Percentiles rank a stretch among this genome's conserved stretches.
These are phyloP conservation scores for Drosophila varians DNA, from an alignment of 1,140 invertebrate genomes.

Conservation along the genomic window DNA sequence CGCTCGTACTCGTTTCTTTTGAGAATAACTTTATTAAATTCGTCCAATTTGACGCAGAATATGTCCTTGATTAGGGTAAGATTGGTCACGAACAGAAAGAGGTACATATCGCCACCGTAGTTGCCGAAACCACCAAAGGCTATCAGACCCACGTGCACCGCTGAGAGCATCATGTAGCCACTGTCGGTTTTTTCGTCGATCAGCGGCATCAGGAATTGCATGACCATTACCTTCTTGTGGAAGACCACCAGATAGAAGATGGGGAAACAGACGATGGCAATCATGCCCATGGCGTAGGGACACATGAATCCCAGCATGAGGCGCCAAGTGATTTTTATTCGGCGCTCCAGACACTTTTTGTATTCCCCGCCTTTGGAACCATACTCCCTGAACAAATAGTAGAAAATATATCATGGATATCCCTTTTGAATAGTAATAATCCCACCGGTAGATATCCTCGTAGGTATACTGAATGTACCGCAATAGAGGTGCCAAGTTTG, in stretches of 20 bases:
- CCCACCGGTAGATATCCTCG: slow-evolving; percentile 41
- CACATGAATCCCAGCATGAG: slow-evolving; percentile 32
- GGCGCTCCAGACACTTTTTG: slow-evolving; percentile 26
- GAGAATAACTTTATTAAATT: slow-evolving; percentile 43
- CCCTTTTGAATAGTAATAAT: not conserved
- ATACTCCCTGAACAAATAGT: slow-evolving; percentile 26
- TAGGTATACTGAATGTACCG: slow-evolving; percentile 34
- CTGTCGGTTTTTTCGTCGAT: slow-evolving; percentile 36
- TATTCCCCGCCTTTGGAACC: slow-evolving; percentile 41
- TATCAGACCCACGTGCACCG: slow-evolving; percentile 25
- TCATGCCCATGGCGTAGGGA: not conserved
- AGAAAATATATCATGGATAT: not conserved
- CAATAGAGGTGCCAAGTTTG: slow-evolving; percentile 1
- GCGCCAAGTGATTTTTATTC: slow-evolving; percentile 43
- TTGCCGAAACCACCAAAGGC: slow-evolving; percentile 56
- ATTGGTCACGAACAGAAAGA: slow-evolving; percentile 57
- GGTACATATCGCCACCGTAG: slow-evolving; percentile 66
- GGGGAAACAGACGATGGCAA: slow-evolving; percentile 26
- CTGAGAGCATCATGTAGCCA: slow-evolving; percentile 40
- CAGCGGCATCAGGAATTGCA: slow-evolving; percentile 62
- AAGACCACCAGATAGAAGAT: slow-evolving; percentile 31
- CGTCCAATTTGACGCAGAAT: slow-evolving; percentile 39
- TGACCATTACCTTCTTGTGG: slow-evolving; percentile 36
- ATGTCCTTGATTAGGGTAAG: slow-evolving; percentile 59
- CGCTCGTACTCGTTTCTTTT: not conserved